These are phyloP conservation scores for Takifugu bimaculatus DNA, from an alignment of 2,113 vertebrate genomes.

Conservation along the genomic window DNA sequence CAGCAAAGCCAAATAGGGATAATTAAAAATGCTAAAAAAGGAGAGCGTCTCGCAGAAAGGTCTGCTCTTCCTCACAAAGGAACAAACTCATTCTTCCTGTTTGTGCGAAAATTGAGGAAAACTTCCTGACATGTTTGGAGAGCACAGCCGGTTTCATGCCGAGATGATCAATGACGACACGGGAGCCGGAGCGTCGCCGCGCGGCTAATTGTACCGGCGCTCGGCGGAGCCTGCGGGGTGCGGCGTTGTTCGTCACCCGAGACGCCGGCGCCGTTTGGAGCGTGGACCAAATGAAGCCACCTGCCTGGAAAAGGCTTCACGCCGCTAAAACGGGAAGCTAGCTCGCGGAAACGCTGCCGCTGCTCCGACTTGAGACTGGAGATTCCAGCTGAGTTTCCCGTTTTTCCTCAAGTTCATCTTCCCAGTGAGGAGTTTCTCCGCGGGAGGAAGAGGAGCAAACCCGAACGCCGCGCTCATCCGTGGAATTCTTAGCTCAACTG, in stretches of 20 bases:
- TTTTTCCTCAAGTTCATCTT: constrained; percentile 39
- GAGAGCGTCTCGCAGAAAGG: no score
- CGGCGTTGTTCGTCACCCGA: not conserved
- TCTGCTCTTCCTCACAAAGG: no score
- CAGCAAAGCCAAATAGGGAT: no score
- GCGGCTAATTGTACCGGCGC: constrained; percentile 31
- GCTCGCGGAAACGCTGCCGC: not conserved
- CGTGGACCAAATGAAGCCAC: not conserved
- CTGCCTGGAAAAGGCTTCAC: not conserved
- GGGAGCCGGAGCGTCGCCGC: constrained; percentile 12
- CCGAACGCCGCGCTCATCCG: no score
- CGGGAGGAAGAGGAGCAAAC: not conserved
- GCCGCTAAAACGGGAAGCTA: not conserved
- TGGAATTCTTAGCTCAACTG: no score
- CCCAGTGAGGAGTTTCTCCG: constrained; percentile 22
- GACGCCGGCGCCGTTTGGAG: not conserved
- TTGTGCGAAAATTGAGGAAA: constrained; percentile 35
- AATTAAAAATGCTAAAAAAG: no score
- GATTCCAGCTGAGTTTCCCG: constrained; percentile 19
- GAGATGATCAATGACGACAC: constrained; percentile 37
- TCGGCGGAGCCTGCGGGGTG: constrained; percentile 3
- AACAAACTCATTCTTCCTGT: constrained; percentile 12
- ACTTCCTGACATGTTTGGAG: constrained; percentile 14
- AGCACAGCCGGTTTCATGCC: constrained; percentile 4
- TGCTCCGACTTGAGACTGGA: not conserved